Evolutionary conservation across 2,113 vertebrate species (phyloP).

Genomic region (Microcebus jonahi): DNA sequence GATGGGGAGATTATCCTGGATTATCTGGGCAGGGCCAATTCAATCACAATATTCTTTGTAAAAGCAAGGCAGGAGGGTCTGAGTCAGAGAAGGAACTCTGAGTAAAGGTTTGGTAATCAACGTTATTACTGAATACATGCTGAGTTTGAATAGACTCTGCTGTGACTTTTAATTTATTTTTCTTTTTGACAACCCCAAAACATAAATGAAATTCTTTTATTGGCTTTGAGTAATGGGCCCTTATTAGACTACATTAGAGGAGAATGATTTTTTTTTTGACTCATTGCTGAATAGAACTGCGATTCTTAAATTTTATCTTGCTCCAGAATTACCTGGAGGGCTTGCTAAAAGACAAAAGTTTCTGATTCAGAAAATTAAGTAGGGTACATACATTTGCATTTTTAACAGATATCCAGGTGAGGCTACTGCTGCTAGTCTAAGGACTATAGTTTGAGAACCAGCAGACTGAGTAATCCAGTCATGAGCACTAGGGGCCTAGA

Average conservation of each 20-base stretch:
- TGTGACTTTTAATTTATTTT: background rate
- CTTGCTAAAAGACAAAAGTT: background rate
- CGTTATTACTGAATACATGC: background rate
- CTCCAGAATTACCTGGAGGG: background rate
- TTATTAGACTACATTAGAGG: background rate
- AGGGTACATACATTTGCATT: background rate
- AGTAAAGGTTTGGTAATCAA: background rate
- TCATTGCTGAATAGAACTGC: background rate
- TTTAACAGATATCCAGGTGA: background rate
- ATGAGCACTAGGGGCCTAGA: background rate
- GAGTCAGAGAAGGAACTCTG: background rate
- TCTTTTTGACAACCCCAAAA: background rate
- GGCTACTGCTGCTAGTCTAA: background rate
- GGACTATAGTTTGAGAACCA: background rate
- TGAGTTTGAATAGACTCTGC: background rate
- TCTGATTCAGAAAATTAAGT: background rate
- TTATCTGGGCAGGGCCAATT: background rate
- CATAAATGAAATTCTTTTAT: background rate
- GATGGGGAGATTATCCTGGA: background rate
- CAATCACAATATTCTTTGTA: background rate
- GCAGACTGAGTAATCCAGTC: background rate
- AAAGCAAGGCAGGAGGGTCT: background rate
- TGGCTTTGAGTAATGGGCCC: background rate
- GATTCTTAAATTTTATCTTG: background rate
- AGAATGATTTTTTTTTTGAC: slow-evolving; percentile 15